Conservation (phyloP, 2,113 vertebrate species). For the Lampris incognitus region DNA sequence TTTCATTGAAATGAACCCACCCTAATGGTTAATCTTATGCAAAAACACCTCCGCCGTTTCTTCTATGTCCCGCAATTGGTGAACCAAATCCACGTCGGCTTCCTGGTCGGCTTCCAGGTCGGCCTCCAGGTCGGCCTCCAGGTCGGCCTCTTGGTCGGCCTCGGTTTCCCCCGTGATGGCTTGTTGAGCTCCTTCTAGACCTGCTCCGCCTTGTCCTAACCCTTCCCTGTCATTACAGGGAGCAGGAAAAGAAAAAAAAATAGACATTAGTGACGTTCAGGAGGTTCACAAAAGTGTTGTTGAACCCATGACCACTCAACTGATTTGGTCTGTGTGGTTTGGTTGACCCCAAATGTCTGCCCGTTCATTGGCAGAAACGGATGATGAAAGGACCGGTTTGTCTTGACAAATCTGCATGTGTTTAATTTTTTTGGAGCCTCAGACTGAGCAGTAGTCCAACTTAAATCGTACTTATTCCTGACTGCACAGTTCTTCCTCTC, state of each 20-base stretch:
- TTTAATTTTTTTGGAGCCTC: background rate
- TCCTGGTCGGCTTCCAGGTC: background rate
- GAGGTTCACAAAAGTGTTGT: background rate
- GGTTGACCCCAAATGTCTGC: too few species aligned
- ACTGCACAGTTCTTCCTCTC: background rate
- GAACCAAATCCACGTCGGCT: background rate
- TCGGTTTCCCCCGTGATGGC: background rate
- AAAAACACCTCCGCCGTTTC: background rate
- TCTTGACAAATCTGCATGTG: too few species aligned
- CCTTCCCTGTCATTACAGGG: conserved; percentile 6
- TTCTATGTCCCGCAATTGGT: background rate
- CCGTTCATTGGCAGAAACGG: too few species aligned
- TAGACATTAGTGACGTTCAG: too few species aligned
- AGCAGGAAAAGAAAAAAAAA: background rate
- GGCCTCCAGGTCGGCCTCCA: background rate
- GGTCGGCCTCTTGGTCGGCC: background rate
- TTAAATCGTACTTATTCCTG: background rate
- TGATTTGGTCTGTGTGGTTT: too few species aligned
- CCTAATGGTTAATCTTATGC: background rate
- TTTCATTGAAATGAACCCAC: background rate
- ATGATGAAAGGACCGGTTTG: too few species aligned
- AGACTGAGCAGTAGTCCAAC: background rate
- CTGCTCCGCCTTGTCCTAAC: conserved; percentile 17
- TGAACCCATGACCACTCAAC: too few species aligned
- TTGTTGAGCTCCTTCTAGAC: background rate